phyloP scores from a whole-genome alignment of 2,113 vertebrate genomes.

The Sylvietta virens region DNA sequence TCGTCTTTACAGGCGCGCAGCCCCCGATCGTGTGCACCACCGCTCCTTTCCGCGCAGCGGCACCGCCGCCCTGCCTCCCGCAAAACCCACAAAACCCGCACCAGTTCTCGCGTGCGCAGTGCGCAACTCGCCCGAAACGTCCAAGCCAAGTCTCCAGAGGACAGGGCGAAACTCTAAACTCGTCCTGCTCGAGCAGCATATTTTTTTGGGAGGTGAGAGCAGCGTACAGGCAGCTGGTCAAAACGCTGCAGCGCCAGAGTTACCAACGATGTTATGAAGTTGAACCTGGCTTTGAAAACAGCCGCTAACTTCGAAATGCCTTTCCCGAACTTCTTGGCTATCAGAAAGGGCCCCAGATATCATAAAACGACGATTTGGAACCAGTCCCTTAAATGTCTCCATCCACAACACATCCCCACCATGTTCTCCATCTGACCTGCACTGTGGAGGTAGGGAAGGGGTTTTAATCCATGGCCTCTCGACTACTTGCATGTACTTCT shows the following conservation, averaged over 20 bases:
- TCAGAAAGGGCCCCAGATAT: background rate
- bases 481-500: background rate
- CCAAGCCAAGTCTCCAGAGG: background rate
- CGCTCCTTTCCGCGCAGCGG: too few relatives aligned
- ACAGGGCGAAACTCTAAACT: background rate
- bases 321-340: background rate
- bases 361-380: background rate
- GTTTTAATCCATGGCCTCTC: background rate
- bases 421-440: background rate
- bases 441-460: background rate
- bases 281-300: background rate
- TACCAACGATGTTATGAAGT: accelerated
- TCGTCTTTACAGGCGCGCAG: background rate
- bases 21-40: accelerated
- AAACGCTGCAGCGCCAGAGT: background rate
- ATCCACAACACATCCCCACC: background rate
- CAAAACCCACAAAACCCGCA: background rate
- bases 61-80: background rate
- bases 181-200: accelerated
- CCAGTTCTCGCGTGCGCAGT: accelerated
- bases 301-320: background rate
- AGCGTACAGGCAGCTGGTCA: background rate
- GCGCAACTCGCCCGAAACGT: accelerated
- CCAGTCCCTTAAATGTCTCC: background rate
- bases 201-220: background rate